Base-by-base conservation (phyloP, 2,797 vertebrate species). In the Anisognathus igniventris region DNA sequence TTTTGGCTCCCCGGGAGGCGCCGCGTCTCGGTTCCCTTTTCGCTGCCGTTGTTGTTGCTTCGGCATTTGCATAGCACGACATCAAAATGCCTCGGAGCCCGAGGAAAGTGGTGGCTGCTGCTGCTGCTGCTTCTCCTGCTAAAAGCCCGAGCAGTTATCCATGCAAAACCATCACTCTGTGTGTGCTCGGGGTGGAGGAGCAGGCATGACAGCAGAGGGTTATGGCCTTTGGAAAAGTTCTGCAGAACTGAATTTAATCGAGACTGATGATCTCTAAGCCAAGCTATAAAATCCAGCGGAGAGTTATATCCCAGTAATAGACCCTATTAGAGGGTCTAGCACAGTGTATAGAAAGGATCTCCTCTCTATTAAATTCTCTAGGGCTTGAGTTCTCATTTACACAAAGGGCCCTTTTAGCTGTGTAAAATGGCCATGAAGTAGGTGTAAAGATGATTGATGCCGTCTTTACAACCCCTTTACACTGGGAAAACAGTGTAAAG, bases 41-140 rank as follows among this genome's bases (percentile, higher is more conserved):
- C 60, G 53, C 88, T 94, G 82, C 93, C 11, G 2, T 80, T 93
- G 44, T 51, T 92, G 77, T 70, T 64, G 23, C 93, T 84, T 84
- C 11, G 20, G 65, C 85, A 96, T 97, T 97, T 97, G 96, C 96
- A 96, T 94, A 97, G 95, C 79, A 83, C 57, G 72, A 88, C 93
- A 95, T 73, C 88, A 82, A 83, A 95, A 89, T n/a, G 93, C 92
- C 93, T 94, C 93, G n/a, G 70, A 95, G 85, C 66, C 88, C 58
- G 79, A 91, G 84, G 90, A 92, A 47, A 92, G 80, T 1, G 51
- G 61, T 31, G 12, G 78, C 54, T 76, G 50, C 48, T 51, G 50
- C 50, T 44, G 58, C 86, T 51, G 53, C 86, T 54, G 50, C 65
- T 89, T 75, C 86, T 88, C 42, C 71, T 91, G 73, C 73, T 53